Percentiles rank a stretch among this genome's conserved stretches.
These are phyloP conservation scores for Aricia agestis DNA, from an alignment of 1,140 invertebrate species.

Conservation along the genomic window DNA sequence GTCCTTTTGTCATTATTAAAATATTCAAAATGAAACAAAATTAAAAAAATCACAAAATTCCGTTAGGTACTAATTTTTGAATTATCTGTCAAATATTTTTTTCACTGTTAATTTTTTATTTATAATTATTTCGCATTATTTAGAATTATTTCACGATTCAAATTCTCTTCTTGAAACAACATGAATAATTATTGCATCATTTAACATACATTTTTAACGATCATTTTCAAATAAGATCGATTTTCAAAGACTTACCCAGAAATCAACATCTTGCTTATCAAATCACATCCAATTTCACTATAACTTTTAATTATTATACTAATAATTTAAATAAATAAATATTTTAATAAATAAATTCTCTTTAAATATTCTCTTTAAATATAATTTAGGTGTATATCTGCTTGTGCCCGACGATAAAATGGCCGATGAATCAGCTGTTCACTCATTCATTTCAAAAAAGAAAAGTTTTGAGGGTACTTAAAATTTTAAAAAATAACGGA, in stretches of 20 bases:
- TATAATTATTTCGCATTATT: no score
- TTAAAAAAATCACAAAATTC: no score
- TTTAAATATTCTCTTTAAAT: background rate
- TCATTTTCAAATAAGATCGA: no score
- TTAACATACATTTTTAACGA: no score
- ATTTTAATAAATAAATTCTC: constrained; percentile 31
- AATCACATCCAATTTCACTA: background rate
- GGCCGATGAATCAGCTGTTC: constrained; percentile 35
- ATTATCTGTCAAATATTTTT: no score
- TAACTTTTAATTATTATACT: background rate
- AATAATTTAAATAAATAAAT: constrained; percentile 29
- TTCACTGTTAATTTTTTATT: no score
- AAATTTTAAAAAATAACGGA: constrained; percentile 22
- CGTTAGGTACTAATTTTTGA: no score
- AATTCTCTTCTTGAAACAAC: no score
- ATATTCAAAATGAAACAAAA: no score
- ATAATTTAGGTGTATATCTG: constrained; percentile 34
- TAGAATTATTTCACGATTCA: no score
- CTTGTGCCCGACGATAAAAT: constrained; percentile 50
- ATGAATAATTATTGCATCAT: no score
- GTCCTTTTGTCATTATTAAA: no score
- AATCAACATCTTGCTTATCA: constrained; percentile 41
- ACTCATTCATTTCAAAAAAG: constrained; percentile 21
- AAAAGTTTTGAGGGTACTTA: constrained; percentile 37
- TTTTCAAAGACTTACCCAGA: constrained; percentile 41